A percentile compares a stretch with the other conserved stretches of the same genome.
Conservation (phyloP, 2,888 invertebrate species). For the Gasteruption jaculator region DNA sequence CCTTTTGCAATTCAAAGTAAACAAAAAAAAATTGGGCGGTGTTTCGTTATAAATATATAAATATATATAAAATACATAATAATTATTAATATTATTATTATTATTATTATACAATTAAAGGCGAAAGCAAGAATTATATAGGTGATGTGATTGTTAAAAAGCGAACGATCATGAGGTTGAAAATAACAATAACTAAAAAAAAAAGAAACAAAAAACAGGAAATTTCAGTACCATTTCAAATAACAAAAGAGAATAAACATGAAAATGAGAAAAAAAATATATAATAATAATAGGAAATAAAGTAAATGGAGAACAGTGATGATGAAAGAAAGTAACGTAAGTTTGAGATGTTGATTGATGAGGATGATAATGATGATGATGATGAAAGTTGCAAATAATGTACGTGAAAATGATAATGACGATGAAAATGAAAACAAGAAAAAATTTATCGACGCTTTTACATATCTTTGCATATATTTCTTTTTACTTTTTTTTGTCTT, state of each 20-base stretch:
- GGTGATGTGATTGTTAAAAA: conserved; percentile 48
- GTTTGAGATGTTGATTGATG: too few species aligned
- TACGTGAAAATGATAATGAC: conserved; percentile 29
- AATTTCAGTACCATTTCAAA: too few species aligned
- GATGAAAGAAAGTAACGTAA: too few species aligned
- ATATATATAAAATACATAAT: conserved; percentile 43
- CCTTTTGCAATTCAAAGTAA: conserved; percentile 51
- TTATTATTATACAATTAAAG: too few species aligned
- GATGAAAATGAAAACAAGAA: too few species aligned
- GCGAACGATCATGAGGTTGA: conserved; percentile 38
- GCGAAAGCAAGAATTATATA: conserved; percentile 48
- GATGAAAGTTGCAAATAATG: conserved; percentile 28
- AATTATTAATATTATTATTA: too few species aligned
- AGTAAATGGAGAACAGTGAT: too few species aligned
- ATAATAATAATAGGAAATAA: conserved; percentile 32
- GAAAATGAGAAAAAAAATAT: conserved; percentile 13
- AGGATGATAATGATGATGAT: conserved; percentile 29
- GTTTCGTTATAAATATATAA: conserved; percentile 51
- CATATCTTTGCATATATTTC: too few species aligned
- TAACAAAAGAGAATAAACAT: too few species aligned
- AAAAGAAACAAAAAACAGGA: too few species aligned
- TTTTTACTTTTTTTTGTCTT: too few species aligned
- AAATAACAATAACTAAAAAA: conserved; percentile 38
- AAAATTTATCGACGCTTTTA: too few species aligned
- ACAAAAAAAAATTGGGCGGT: conserved; percentile 41